These are phyloP conservation scores for Lysandra coridon DNA, from an alignment of 2,888 invertebrate species.

Conservation along the genomic window DNA sequence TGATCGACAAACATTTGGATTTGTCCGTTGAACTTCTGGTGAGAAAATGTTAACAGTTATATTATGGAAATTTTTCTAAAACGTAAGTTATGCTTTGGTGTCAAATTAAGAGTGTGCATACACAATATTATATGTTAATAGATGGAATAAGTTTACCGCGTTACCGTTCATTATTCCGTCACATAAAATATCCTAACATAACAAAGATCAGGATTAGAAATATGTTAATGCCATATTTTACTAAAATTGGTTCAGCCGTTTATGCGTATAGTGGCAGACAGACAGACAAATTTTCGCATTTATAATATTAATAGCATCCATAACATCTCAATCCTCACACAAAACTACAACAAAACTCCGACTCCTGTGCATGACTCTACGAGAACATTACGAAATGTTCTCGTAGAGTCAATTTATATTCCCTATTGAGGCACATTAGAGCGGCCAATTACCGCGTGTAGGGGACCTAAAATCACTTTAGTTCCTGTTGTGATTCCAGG, in stretches of 20 bases:
- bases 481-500: conserved; percentile 28
- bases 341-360: neutral
- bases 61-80: conserved; percentile 7
- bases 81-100: too few species aligned
- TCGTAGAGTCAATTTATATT: conserved; percentile 70
- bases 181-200: too few species aligned
- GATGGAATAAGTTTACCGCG: too few species aligned
- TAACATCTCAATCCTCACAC: neutral
- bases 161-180: too few species aligned
- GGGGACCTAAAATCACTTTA: conserved; percentile 43
- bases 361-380: conserved; percentile 9
- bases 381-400: conserved; percentile 42
- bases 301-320: neutral
- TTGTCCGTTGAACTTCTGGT: conserved; percentile 55
- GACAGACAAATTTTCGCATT: neutral
- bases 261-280: too few species aligned
- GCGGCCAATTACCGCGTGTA: conserved; percentile 44
- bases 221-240: too few species aligned
- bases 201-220: too few species aligned
- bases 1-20: conserved; percentile 68
- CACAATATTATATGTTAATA: too few species aligned
- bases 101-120: too few species aligned
- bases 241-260: too few species aligned
- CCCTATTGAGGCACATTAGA: conserved; percentile 70
- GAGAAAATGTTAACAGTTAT: conserved; percentile 22